Conservation (phyloP, 1,140 invertebrate genomes). For the Brachionus calyciflorus region DNA sequence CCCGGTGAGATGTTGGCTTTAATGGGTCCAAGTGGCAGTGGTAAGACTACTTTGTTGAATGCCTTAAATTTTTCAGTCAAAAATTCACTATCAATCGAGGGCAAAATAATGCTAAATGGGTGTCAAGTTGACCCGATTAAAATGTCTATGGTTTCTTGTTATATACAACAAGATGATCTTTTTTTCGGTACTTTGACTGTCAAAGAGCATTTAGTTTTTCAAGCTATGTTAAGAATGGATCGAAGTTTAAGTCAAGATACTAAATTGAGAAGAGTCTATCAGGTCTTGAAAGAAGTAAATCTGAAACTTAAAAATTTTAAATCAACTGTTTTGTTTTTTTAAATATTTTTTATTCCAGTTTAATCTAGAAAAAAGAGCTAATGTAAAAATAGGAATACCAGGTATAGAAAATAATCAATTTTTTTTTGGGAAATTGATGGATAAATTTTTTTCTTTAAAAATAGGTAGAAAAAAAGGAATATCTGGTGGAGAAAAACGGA, state of each 20-base stretch:
- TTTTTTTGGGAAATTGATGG: not conserved
- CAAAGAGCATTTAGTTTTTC: constrained; percentile 64
- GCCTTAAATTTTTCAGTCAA: constrained; percentile 76
- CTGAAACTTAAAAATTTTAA: not conserved
- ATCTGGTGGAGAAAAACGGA: constrained; percentile 89
- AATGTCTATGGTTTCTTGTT: constrained; percentile 70
- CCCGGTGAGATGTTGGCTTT: constrained; percentile 37
- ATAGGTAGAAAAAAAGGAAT: constrained; percentile 74
- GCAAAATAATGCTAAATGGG: constrained; percentile 65
- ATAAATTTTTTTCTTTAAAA: not conserved
- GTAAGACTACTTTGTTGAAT: constrained; percentile 91
- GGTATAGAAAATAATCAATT: no score
- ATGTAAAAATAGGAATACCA: constrained; percentile 41
- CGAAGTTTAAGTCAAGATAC: not conserved
- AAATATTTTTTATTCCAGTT: not conserved
- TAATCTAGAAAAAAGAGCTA: constrained; percentile 2
- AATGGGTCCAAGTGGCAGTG: constrained; percentile 57
- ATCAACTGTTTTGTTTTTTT: not conserved
- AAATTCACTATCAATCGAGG: constrained; percentile 69
- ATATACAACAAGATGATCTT: constrained; percentile 80
- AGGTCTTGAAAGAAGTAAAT: constrained; percentile 31
- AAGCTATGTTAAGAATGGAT: constrained; percentile 49
- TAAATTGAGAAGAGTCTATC: constrained; percentile 33
- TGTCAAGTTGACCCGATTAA: not conserved
- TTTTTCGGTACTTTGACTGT: constrained; percentile 64